Evolutionary conservation across 2,888 invertebrate genomes (phyloP).

Genomic region (Stenurella melanura): DNA sequence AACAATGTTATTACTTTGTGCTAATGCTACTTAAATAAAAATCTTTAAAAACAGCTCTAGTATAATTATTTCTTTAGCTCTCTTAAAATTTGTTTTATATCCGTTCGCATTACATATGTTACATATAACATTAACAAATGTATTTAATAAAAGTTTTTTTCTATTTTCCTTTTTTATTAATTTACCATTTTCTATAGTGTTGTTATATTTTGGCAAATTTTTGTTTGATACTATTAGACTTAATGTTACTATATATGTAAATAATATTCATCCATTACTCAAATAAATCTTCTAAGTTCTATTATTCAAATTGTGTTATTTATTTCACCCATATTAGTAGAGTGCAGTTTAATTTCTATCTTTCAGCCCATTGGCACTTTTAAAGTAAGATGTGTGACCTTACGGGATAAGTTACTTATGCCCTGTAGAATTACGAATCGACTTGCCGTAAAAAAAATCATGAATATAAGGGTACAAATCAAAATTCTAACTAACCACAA

Average conservation of each 20-base stretch:
- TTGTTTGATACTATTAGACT: constrained; percentile 64
- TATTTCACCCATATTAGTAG: constrained; percentile 10
- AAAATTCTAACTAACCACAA: too few relatives aligned
- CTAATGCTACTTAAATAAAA: constrained; percentile 50
- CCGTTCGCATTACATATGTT: constrained; percentile 8
- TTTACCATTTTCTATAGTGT: constrained; percentile 53
- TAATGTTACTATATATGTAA: constrained; percentile 67
- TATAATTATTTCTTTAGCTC: constrained; percentile 52
- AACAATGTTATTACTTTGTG: constrained; percentile 47
- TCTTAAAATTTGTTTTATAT: constrained; percentile 43
- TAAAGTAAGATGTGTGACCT: too few relatives aligned
- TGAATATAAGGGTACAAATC: too few relatives aligned
- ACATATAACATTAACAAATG: constrained; percentile 28
- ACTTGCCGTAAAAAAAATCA: too few relatives aligned
- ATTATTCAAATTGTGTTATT: constrained; percentile 54
- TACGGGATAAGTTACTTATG: too few relatives aligned
- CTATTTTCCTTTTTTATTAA: constrained; percentile 58
- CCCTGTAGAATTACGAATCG: too few relatives aligned
- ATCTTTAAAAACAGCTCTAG: constrained; percentile 44
- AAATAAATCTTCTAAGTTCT: constrained; percentile 67
- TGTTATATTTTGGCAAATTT: constrained; percentile 56
- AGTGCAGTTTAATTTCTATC: too few relatives aligned
- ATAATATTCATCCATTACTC: constrained; percentile 64
- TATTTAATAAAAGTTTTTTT: constrained; percentile 46
- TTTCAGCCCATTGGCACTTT: too few relatives aligned